Conservation (phyloP, 2,888 invertebrate genomes). For the Diarsia brunnea region DNA sequence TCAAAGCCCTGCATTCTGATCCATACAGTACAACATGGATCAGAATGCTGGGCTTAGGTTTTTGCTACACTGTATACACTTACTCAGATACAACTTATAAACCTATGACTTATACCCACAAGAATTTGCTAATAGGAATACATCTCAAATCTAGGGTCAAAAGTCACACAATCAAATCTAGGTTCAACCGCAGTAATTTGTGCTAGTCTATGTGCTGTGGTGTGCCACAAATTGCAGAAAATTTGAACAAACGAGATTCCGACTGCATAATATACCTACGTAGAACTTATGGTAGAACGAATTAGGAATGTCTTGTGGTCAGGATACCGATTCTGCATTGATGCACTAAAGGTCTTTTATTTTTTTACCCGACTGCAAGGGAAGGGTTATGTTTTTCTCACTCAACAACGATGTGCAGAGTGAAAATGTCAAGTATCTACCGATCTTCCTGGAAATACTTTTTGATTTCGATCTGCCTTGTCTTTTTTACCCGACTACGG, state of each 20-base stretch:
- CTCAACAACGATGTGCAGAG: no score
- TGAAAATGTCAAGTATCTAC: no score
- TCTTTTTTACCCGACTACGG: no score
- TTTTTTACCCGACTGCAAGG: no score
- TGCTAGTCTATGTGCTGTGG: neutral
- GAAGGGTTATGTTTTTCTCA: no score
- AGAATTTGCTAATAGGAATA: neutral
- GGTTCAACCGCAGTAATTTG: constrained; percentile 6
- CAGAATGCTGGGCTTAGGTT: neutral
- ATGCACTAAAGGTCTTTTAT: no score
- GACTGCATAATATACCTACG: neutral
- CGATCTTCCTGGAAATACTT: no score
- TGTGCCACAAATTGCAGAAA: constrained; percentile 16
- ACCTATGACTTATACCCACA: neutral
- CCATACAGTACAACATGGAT: no score
- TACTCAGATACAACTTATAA: no score
- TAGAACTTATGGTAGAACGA: neutral
- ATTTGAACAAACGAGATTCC: neutral
- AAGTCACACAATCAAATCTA: neutral
- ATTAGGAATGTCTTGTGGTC: constrained; percentile 6
- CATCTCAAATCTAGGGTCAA: neutral
- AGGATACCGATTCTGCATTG: neutral
- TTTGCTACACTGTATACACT: neutral
- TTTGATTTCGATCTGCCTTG: no score
- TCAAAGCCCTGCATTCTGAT: no score